Percentiles rank a stretch among this genome's conserved stretches.
Conservation (phyloP, 1,140 invertebrate species). For the Homarus americanus region DNA sequence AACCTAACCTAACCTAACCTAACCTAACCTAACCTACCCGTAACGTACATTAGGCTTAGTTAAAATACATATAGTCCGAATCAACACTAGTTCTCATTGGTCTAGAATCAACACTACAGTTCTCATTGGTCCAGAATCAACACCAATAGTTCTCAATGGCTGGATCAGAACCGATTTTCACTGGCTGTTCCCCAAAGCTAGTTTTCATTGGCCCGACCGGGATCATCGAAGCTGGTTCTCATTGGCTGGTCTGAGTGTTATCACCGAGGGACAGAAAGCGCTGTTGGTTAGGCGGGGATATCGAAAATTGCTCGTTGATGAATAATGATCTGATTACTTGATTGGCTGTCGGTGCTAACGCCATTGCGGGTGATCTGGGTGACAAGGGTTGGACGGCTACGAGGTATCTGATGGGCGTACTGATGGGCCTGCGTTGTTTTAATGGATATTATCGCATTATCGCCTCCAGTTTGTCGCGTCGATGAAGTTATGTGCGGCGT, state of each 20-base stretch:
- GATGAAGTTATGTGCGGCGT: not conserved
- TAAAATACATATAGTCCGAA: too few species aligned
- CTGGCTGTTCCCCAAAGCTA: too few species aligned
- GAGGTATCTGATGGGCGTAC: not conserved
- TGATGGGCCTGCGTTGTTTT: not conserved
- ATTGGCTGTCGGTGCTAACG: conserved; percentile 32
- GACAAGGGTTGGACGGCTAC: not conserved
- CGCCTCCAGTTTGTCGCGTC: not conserved
- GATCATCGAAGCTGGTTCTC: not conserved
- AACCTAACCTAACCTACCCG: too few species aligned
- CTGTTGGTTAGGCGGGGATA: conserved; percentile 2
- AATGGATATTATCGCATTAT: conserved; percentile 29
- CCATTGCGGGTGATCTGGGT: not conserved
- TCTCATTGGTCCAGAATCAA: too few species aligned
- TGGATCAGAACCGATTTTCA: too few species aligned
- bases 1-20: too few species aligned
- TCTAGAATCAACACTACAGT: too few species aligned
- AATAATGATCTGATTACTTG: conserved; percentile 45
- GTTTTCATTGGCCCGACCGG: too few species aligned
- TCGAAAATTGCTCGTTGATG: conserved; percentile 30
- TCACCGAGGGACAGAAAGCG: not conserved
- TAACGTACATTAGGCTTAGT: too few species aligned
- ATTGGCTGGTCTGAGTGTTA: conserved; percentile 7
- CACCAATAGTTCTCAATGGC: too few species aligned
- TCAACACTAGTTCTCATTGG: too few species aligned